Percentiles rank a stretch among this genome's conserved stretches.
Conservation (phyloP, 2,888 invertebrate species). For the Ormyrus nitidulus region DNA sequence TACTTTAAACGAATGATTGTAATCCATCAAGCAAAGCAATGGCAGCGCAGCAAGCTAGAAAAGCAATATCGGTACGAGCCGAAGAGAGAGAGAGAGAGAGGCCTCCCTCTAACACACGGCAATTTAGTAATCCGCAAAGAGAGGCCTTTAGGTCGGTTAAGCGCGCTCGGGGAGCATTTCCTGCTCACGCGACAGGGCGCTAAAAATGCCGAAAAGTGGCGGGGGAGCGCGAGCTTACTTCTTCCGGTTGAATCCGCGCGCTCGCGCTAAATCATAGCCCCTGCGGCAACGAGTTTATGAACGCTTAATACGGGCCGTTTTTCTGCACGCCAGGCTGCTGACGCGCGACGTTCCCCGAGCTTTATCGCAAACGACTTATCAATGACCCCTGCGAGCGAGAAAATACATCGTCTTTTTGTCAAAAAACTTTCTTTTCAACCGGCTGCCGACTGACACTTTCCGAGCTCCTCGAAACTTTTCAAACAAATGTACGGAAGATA, state of each 20-base stretch:
- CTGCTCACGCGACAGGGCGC: constrained; percentile 35
- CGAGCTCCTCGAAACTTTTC: too few species aligned
- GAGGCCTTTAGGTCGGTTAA: neutral
- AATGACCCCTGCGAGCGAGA: too few species aligned
- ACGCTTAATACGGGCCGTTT: constrained; percentile 1
- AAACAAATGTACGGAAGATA: too few species aligned
- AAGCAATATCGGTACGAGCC: neutral
- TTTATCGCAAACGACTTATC: too few species aligned
- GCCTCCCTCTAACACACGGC: neutral
- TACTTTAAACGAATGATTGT: too few species aligned
- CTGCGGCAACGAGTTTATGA: neutral
- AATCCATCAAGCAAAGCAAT: neutral
- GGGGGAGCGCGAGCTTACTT: neutral
- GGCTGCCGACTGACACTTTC: too few species aligned
- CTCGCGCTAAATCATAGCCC: neutral
- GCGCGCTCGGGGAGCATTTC: neutral
- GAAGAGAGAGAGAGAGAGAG: constrained; percentile 11
- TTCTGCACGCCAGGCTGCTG: constrained; percentile 2
- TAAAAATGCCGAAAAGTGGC: constrained; percentile 31
- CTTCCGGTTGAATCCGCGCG: neutral
- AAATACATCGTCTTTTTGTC: too few species aligned
- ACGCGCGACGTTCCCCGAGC: constrained; percentile 10
- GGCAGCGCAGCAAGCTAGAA: neutral
- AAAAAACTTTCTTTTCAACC: too few species aligned
- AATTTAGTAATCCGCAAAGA: constrained; percentile 36